These are phyloP conservation scores for Campaea margaritaria DNA, from an alignment of 2,888 invertebrate species.

Conservation along the genomic window DNA sequence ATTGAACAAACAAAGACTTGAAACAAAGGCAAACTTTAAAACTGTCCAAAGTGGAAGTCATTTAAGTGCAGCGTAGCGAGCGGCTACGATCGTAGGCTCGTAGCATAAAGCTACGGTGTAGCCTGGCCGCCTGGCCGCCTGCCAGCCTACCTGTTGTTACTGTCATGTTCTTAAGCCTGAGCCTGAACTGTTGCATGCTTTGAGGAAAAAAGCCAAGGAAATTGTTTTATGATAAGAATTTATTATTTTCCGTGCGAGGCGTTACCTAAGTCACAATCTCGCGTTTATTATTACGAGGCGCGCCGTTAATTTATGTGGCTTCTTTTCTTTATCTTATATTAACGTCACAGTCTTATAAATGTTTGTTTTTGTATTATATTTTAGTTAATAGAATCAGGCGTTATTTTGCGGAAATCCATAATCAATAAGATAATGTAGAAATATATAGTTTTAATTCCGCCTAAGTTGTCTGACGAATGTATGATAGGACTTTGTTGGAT, in stretches of 20 bases:
- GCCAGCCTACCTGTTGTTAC: constrained; percentile 82
- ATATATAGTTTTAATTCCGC: no score
- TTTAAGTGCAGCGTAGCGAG: constrained; percentile 56
- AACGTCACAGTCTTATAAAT: constrained; percentile 28
- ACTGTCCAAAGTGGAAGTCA: constrained; percentile 54
- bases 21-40: constrained; percentile 48
- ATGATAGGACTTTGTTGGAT: no score
- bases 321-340: constrained; percentile 37
- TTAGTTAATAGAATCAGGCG: no score
- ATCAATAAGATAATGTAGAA: no score
- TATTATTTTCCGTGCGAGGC: constrained; percentile 40
- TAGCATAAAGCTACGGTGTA: constrained; percentile 58
- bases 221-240: constrained; percentile 45
- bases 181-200: constrained; percentile 60
- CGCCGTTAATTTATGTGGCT: constrained; percentile 41
- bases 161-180: constrained; percentile 63
- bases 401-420: no score
- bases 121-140: constrained; percentile 74
- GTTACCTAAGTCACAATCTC: constrained; percentile 41
- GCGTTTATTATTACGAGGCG: constrained; percentile 36
- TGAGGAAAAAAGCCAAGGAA: constrained; percentile 46
- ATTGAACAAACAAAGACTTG: constrained; percentile 33
- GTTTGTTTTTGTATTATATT: constrained; percentile 24
- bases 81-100: constrained; percentile 57
- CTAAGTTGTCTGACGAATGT: no score